Evolutionary conservation across 2,113 vertebrate species (phyloP).

Genomic region (Protobothrops mucrosquamatus): DNA sequence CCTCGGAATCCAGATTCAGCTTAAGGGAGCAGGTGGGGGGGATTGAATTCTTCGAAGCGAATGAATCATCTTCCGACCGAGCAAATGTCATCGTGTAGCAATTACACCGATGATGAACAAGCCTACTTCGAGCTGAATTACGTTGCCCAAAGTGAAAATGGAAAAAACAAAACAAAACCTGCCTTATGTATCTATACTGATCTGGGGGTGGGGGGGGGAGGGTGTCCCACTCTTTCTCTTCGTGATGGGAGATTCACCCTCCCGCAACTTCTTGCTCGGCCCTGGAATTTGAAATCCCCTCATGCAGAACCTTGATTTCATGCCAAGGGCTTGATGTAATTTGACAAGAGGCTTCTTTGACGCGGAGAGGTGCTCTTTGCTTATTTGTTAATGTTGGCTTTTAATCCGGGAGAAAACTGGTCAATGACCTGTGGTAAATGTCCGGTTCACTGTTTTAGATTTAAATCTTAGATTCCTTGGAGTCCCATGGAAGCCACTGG

Average conservation of each 20-base stretch:
- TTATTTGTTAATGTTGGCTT: not conserved
- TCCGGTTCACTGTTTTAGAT: not conserved
- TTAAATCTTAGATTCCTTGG: not conserved
- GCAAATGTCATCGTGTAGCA: slow-evolving; percentile 60
- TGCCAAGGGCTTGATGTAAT: not conserved
- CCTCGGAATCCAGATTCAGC: not conserved
- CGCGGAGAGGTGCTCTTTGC: not conserved
- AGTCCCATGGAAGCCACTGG: not conserved
- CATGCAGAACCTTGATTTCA: not conserved
- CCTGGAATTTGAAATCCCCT: slow-evolving; percentile 1
- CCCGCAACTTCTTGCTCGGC: not conserved
- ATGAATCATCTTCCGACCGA: slow-evolving; percentile 60
- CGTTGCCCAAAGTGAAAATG: slow-evolving; percentile 31
- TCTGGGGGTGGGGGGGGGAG: not conserved
- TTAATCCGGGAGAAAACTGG: not conserved
- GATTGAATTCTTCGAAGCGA: slow-evolving; percentile 56
- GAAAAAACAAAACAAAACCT: no score
- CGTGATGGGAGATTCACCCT: not conserved
- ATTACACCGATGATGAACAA: slow-evolving; percentile 67
- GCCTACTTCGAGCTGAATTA: slow-evolving; percentile 44
- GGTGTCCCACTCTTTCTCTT: slow-evolving; percentile 1
- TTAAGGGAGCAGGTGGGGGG: slow-evolving; percentile 29
- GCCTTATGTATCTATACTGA: not conserved
- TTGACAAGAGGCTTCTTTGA: not conserved
- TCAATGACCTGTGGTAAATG: not conserved